These are phyloP conservation scores for Ommatoiulus sabulosus DNA, from an alignment of 2,888 invertebrate species.

Conservation along the genomic window DNA sequence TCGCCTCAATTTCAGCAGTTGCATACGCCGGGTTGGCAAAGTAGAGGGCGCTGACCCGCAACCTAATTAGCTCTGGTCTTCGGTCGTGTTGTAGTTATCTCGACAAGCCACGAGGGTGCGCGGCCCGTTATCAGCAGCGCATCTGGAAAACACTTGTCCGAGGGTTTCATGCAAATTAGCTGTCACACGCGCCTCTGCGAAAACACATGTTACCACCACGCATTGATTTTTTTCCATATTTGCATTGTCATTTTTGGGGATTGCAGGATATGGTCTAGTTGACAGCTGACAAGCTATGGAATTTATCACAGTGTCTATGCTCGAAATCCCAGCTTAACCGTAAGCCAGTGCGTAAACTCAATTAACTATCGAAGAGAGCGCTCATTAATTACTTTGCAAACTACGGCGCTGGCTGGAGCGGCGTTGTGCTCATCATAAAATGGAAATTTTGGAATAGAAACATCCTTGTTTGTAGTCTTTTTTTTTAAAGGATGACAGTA, in stretches of 20 bases:
- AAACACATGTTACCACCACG: slow-evolving; percentile 28
- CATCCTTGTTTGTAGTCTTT: background rate
- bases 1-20: no score
- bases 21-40: background rate
- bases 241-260: slow-evolving; percentile 2
- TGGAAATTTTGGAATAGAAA: background rate
- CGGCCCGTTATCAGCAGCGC: background rate
- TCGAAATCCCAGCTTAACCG: background rate
- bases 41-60: background rate
- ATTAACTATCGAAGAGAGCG: slow-evolving; percentile 3
- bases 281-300: slow-evolving; percentile 24
- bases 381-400: background rate
- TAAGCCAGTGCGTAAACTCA: background rate
- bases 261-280: background rate
- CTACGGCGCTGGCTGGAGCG: background rate
- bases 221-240: slow-evolving; percentile 30
- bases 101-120: background rate
- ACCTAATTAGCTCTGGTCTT: background rate
- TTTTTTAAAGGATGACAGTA: no score
- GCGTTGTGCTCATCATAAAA: background rate
- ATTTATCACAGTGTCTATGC: background rate
- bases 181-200: slow-evolving; percentile 36
- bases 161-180: slow-evolving; percentile 40
- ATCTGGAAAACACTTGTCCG: slow-evolving; percentile 36
- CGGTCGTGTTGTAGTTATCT: background rate